phyloP scores from a whole-genome alignment of 2,113 vertebrate genomes.

The Salvator merianae region DNA sequence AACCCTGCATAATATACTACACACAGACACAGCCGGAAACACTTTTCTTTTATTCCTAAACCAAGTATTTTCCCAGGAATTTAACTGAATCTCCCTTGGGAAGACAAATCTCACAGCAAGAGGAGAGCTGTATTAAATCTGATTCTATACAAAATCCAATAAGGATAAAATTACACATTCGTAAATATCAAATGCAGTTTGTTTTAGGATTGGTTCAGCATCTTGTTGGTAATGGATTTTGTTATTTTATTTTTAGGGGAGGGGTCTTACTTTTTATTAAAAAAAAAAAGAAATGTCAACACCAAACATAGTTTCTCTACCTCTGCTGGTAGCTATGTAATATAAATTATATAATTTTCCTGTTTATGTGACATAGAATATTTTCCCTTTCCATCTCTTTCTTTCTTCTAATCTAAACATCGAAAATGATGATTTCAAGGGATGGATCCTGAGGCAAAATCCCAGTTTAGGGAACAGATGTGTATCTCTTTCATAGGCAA shows the following conservation, averaged over 20 bases:
- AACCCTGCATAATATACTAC: not conserved
- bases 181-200: constrained; percentile 68
- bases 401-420: not conserved
- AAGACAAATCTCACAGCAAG: not conserved
- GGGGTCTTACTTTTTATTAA: not conserved
- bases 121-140: not conserved
- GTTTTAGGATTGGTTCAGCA: constrained; percentile 57
- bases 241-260: not conserved
- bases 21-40: not conserved
- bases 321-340: constrained; percentile 56
- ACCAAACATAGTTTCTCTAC: constrained; percentile 36
- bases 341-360: constrained; percentile 58
- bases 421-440: constrained; percentile 45
- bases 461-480: constrained; percentile 8
- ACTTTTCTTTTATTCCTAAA: accelerated
- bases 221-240: constrained; percentile 23
- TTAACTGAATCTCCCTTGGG: not conserved
- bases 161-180: constrained; percentile 56
- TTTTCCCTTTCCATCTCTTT: constrained; percentile 41
- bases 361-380: constrained; percentile 62
- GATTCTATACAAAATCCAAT: constrained; percentile 54
- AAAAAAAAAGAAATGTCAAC: constrained; percentile 68
- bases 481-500: too few species aligned
- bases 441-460: constrained; percentile 34
- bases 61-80: constrained; percentile 4